Percentiles rank a stretch among this genome's conserved stretches.
These are phyloP conservation scores for Stegodyphus dumicola DNA, from an alignment of 1,140 invertebrate genomes.

Conservation along the genomic window DNA sequence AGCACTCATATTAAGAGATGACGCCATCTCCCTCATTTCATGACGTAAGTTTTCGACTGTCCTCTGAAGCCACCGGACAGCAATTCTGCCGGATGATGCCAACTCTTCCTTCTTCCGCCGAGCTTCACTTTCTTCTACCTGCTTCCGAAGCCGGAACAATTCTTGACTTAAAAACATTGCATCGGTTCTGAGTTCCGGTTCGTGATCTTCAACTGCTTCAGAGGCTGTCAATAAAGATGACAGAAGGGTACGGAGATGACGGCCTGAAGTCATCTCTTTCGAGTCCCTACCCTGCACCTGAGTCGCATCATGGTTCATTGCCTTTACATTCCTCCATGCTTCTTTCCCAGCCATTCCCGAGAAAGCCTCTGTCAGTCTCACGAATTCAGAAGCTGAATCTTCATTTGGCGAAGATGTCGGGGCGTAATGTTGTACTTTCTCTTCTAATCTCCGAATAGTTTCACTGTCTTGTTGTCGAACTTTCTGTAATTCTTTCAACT, in stretches of 20 bases:
- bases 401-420: not conserved
- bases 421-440: constrained; percentile 5
- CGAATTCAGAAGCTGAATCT: not conserved
- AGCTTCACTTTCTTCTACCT: constrained; percentile 23
- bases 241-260: not conserved
- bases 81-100: constrained; percentile 14
- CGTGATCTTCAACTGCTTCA: not conserved
- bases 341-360: not conserved
- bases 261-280: not conserved
- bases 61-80: constrained; percentile 58
- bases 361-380: not conserved
- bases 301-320: constrained; percentile 15
- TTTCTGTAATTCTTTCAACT: constrained; percentile 21
- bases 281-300: not conserved
- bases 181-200: constrained; percentile 9
- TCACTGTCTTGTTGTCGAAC: constrained; percentile 9
- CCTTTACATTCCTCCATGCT: not conserved
- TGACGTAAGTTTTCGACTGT: constrained; percentile 45
- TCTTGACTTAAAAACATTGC: constrained; percentile 31
- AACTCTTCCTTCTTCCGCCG: constrained; percentile 22
- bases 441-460: constrained; percentile 20
- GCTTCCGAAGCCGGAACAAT: constrained; percentile 21
- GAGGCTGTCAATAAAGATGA: not conserved
- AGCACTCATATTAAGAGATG: constrained; percentile 54
- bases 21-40: constrained; percentile 59